A percentile compares a stretch with the other conserved stretches of the same genome.
Conservation (phyloP, 2,113 vertebrate species). For the Heterotis niloticus region DNA sequence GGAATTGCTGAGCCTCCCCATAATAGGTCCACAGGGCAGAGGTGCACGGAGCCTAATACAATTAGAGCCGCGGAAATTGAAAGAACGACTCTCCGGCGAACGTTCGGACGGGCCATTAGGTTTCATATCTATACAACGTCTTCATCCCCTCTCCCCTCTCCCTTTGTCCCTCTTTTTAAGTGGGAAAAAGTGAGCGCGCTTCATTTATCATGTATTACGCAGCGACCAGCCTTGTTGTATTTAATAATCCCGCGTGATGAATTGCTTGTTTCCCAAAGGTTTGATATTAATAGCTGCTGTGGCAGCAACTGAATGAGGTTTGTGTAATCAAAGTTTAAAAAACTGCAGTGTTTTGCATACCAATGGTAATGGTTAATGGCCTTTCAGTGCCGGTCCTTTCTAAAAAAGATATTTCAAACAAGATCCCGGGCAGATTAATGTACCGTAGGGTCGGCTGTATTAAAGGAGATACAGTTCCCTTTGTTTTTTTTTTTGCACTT, state of each 20-base stretch:
- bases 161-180: conserved; percentile 9
- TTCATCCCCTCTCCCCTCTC: conserved; percentile 44
- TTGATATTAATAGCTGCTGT: conserved; percentile 28
- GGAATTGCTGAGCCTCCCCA: conserved; percentile 45
- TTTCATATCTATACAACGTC: conserved; percentile 53
- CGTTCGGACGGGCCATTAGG: conserved; percentile 49
- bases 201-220: conserved; percentile 30
- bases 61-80: conserved; percentile 61
- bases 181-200: conserved; percentile 1
- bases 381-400: conserved; percentile 3
- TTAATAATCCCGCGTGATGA: conserved; percentile 43
- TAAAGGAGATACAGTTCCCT: not conserved
- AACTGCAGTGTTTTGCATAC: conserved; percentile 33
- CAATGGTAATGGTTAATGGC: conserved; percentile 1
- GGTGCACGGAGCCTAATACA: conserved; percentile 49
- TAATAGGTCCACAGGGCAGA: conserved; percentile 49
- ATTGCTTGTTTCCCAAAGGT: conserved; percentile 39
- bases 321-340: conserved; percentile 32
- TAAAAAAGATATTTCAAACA: conserved; percentile 22
- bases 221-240: conserved; percentile 26
- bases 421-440: conserved; percentile 12
- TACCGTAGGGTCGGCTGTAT: not conserved
- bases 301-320: conserved; percentile 18
- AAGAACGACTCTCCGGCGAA: conserved; percentile 57
- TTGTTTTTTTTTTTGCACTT: conserved; percentile 13